Base-by-base conservation (phyloP, 1,140 invertebrate species). In the Atta texana region DNA sequence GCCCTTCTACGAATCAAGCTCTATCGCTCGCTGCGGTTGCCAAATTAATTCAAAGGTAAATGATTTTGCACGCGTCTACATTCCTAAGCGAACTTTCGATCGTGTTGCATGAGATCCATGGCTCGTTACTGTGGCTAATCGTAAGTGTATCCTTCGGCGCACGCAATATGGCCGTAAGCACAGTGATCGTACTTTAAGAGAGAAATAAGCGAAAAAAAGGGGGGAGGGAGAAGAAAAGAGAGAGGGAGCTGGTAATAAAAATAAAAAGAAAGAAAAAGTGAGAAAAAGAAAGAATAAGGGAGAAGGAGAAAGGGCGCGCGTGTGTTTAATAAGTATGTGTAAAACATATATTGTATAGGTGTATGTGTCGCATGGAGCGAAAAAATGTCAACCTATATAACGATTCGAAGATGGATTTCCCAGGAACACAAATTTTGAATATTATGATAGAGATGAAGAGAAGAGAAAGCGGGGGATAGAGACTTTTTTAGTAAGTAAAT, bases 401-500 rank as follows among this genome's bases (percentile, higher is more conserved):
- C 57, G 31, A 84, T 10, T 75, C n/a, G 57, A 61, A 31, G 28
- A 74, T 82, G 68, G 1, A 4, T 63, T 24, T 24, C 7, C 34
- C 34, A 64, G n/a, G 10, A n/a, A n/a, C n/a, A 82, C 21, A 49
- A 63, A 31, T 44, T 66, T 44, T 16, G 31, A 12, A 5, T n/a
- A n/a, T 6, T 31, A 4, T 44, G 34, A 44, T 3, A 55, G 16
- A 44, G 8, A 8, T 44, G 39, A 44, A 44, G 24, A 34, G 49
- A 24, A 18, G 8, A 34, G 8, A 55, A 39, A 1, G 12, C 24
- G 12, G n/a, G 18, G 16, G 31, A 24, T 21, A 44, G 10, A 31
- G 55, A 72, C 14, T 39, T 39, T 82, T 66, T 31, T 57, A 75
- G 80, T 84, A 75, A 84, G 80, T 84, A 84, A 84, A 87, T 87